Conservation (phyloP, 2,888 invertebrate species). For the Brassicogethes aeneus region DNA sequence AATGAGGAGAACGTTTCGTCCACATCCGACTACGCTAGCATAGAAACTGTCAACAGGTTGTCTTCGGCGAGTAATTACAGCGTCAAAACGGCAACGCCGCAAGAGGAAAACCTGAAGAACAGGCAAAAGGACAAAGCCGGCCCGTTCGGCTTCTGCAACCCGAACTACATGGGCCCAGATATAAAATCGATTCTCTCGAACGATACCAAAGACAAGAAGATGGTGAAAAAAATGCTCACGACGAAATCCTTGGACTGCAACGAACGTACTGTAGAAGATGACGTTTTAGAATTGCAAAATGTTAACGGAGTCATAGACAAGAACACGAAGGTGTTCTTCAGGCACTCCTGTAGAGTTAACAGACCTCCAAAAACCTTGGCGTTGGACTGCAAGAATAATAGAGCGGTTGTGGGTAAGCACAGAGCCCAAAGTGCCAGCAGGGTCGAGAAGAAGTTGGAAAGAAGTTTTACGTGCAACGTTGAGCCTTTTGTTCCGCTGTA, state of each 20-base stretch:
- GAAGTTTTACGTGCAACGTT: slow-evolving; percentile 13
- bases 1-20: slow-evolving; percentile 51
- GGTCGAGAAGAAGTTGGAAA: slow-evolving; percentile 29
- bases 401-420: slow-evolving; percentile 23
- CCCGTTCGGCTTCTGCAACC: slow-evolving; percentile 64
- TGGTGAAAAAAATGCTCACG: slow-evolving; percentile 18
- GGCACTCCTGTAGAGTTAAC: slow-evolving; percentile 28
- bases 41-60: slow-evolving; percentile 54
- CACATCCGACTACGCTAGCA: slow-evolving; percentile 69
- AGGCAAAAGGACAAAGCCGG: slow-evolving; percentile 36
- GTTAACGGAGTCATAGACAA: slow-evolving; percentile 30
- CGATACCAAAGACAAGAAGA: slow-evolving; percentile 22
- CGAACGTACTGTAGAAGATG: slow-evolving; percentile 27
- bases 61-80: slow-evolving; percentile 45
- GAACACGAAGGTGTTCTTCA: slow-evolving; percentile 36
- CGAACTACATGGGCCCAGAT: slow-evolving; percentile 65
- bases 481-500: slow-evolving; percentile 48
- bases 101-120: slow-evolving; percentile 32
- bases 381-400: slow-evolving; percentile 35
- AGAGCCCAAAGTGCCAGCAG: slow-evolving; percentile 52
- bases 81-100: slow-evolving; percentile 37
- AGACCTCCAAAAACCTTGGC: slow-evolving; percentile 44
- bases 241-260: slow-evolving; percentile 10
- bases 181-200: slow-evolving; percentile 36
- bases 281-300: slow-evolving; percentile 34